Conservation (phyloP, 2,888 invertebrate genomes). For the Pyralis farinalis region DNA sequence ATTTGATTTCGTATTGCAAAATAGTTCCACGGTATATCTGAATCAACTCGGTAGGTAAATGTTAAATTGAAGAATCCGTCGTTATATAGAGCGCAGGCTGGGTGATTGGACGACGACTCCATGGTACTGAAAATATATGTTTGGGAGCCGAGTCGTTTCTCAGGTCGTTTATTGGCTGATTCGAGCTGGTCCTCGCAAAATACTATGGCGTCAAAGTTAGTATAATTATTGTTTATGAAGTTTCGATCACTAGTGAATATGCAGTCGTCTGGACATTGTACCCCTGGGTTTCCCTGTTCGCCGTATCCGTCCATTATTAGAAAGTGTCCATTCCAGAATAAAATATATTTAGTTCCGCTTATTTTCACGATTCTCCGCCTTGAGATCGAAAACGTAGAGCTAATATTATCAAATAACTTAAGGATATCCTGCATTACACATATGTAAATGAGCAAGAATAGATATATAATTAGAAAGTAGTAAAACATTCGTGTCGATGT, state of each 20-base stretch:
- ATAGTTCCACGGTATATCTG: constrained; percentile 47
- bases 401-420: too few species aligned
- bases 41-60: constrained; percentile 50
- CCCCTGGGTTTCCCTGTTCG: background rate
- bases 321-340: constrained; percentile 29
- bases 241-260: constrained; percentile 32
- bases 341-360: constrained; percentile 27
- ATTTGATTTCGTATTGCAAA: constrained; percentile 37
- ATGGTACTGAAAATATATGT: constrained; percentile 42
- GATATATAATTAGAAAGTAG: too few species aligned
- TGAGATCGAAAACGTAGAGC: too few species aligned
- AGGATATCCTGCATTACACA: too few species aligned
- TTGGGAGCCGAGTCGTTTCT: constrained; percentile 26
- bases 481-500: too few species aligned
- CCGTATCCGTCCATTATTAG: constrained; percentile 9
- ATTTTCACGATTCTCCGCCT: too few species aligned
- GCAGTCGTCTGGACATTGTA: constrained; percentile 33
- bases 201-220: constrained; percentile 37
- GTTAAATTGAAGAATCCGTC: constrained; percentile 58
- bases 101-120: constrained; percentile 35
- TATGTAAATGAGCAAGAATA: too few species aligned
- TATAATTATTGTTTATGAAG: constrained; percentile 26
- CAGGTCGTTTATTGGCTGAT: constrained; percentile 21
- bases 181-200: constrained; percentile 33
- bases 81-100: constrained; percentile 43